These are phyloP conservation scores for Ylistrum balloti DNA, from an alignment of 1,140 invertebrate species.

Conservation along the genomic window DNA sequence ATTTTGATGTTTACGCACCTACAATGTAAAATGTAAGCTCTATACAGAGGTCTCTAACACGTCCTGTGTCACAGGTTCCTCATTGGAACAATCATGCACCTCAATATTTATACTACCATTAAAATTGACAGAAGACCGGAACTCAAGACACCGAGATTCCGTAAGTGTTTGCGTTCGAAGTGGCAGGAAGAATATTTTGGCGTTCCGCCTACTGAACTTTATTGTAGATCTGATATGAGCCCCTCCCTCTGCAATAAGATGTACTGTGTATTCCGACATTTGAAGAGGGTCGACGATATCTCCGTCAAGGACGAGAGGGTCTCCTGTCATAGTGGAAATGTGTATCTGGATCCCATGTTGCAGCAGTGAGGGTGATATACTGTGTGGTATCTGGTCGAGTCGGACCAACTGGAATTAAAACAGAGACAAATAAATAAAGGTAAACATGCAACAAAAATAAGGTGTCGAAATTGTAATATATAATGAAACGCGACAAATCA, in stretches of 20 bases:
- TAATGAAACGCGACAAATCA: no score
- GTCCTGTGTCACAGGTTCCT: neutral
- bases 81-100: neutral
- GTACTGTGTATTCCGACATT: neutral
- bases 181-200: slow-evolving; percentile 5
- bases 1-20: no score
- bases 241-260: neutral
- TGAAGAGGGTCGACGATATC: neutral
- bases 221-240: neutral
- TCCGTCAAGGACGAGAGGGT: neutral
- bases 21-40: no score
- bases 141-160: neutral
- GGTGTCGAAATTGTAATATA: no score
- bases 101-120: slow-evolving; percentile 9
- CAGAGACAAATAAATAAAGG: no score
- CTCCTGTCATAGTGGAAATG: neutral
- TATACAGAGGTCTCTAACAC: neutral
- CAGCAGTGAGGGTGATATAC: neutral
- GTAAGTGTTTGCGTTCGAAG: neutral
- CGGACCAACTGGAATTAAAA: neutral
- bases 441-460: no score
- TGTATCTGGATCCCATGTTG: neutral
- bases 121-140: neutral
- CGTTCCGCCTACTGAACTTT: neutral
- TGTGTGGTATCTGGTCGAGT: neutral